phyloP scores from a whole-genome alignment of 2,888 invertebrate genomes.

The Dusona sp. region DNA sequence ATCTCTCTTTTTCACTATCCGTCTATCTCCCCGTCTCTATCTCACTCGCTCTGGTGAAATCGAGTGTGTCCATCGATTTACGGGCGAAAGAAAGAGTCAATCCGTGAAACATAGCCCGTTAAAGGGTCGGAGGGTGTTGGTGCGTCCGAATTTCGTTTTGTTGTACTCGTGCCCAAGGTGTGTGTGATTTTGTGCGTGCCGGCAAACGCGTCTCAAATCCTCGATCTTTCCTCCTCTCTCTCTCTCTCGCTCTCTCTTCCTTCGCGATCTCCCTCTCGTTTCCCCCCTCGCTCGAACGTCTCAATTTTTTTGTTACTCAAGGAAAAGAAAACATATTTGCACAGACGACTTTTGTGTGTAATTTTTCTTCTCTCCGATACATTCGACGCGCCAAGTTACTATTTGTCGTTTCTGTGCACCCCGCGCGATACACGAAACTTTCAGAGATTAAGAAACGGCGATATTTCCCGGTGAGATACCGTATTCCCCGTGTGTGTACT shows the following conservation, averaged over 20 bases:
- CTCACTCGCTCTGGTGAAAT: conserved; percentile 73
- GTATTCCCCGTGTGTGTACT: not conserved
- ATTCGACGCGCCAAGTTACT: conserved; percentile 46
- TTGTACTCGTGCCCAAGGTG: conserved; percentile 60
- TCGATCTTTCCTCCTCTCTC: conserved; percentile 14
- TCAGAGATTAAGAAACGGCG: not conserved
- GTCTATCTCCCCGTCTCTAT: conserved; percentile 38
- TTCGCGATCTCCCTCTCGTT: not conserved
- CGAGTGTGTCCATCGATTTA: conserved; percentile 81
- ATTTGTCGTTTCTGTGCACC: not conserved
- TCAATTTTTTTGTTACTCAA: conserved; percentile 8
- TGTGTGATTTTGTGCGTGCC: conserved; percentile 73
- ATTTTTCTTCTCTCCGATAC: conserved; percentile 33
- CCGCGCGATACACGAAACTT: conserved; percentile 20
- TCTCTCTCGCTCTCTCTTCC: conserved; percentile 4
- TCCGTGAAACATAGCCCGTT: conserved; percentile 70
- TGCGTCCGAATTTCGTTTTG: conserved; percentile 71
- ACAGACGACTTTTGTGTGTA: conserved; percentile 12
- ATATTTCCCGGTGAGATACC: conserved; percentile 27
- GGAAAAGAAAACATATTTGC: conserved; percentile 14
- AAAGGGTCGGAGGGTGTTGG: conserved; percentile 75
- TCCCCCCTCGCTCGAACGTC: conserved; percentile 15
- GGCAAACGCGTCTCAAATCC: conserved; percentile 70
- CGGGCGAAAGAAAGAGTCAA: conserved; percentile 74
- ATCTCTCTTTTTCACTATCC: conserved; percentile 26